Conservation (phyloP, 23 tunicate genomes). For the Trididemnum miniatum region DNA sequence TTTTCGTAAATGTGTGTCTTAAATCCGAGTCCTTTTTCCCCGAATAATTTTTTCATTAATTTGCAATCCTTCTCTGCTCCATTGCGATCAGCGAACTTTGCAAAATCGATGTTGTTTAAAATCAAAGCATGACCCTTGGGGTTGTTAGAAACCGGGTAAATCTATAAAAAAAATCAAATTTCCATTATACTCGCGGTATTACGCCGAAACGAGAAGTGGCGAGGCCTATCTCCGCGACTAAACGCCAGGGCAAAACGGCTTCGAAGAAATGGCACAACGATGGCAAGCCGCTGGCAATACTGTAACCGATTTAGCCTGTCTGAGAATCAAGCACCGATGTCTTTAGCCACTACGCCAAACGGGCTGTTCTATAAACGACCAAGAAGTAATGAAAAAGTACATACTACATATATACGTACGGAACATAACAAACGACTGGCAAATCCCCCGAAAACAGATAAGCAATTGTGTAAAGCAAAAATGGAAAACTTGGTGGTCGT, state of each 20-base stretch:
- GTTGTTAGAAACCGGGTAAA: conserved; percentile 32
- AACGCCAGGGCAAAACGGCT: neutral
- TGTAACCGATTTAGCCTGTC: neutral
- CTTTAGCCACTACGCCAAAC: too few species aligned
- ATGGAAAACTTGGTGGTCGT: too few species aligned
- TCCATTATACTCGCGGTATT: too few species aligned
- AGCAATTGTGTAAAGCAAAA: too few species aligned
- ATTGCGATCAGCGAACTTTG: neutral
- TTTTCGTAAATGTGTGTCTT: neutral
- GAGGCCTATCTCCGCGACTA: neutral
- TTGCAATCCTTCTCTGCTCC: conserved; percentile 44
- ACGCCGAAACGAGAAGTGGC: neutral
- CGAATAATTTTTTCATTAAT: conserved; percentile 37
- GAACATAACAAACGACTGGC: too few species aligned
- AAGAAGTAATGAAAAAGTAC: too few species aligned
- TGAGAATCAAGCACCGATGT: neutral
- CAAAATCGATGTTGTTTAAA: conserved; percentile 35
- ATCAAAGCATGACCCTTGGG: conserved; percentile 63
- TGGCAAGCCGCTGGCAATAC: neutral
- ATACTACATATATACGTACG: too few species aligned
- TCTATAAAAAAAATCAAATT: conserved; percentile 15
- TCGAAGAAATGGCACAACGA: neutral
- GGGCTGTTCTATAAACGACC: too few species aligned
- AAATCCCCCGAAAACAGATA: too few species aligned
- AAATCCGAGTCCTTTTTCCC: conserved; percentile 36